Base-by-base conservation (phyloP, 2,888 invertebrate genomes). In the Aphodius sticticus region DNA sequence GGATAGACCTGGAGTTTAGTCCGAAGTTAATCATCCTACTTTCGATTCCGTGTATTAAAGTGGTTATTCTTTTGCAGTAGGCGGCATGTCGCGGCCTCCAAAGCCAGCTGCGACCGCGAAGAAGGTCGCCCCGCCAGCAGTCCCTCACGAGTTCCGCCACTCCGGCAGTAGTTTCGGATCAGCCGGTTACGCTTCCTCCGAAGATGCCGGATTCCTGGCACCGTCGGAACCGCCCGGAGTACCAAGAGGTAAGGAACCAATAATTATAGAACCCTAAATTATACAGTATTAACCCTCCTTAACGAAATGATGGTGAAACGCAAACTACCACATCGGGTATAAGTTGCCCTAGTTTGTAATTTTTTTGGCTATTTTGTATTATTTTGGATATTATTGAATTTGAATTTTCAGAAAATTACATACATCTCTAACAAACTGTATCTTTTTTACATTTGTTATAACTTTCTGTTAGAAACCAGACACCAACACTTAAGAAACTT, bases 121-220 rank as follows among this genome's bases (percentile, higher is more conserved):
- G 91, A 96, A 96, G 91, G 96, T 97, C 88, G 95, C 96, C 85
- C 97, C 97, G 86, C 96, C 96, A 72, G 95, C 96, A 78, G 95
- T 96, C 84, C 96, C 96, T 76, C 94, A 95, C 88, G 93, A 94
- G 83, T 93, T 95, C 90, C 93, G 96, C 81, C 95, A 95, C 89
- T 95, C 95, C 77, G 95, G 95, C 80, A 94, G 94, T 89, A 94
- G 94, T 86, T 95, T 95, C 89, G 95, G 95, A 82, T 93, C 93
- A 69, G 94, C 94, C 37, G 95, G 95, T 81, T 95, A 95, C 89
- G 94, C 95, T 80, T 94, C 94, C 84, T 94, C 94, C 84, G 95
- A 95, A 88, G 95, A 95, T 86, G 93, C 93, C 85, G 91, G 93
- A 76, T 94, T 93, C 86, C 91, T 93, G 85, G 94, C 91, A 88